A percentile compares a stretch with the other conserved stretches of the same genome.
Conservation (phyloP, 1,140 invertebrate species). For the Drosophila sulfurigaster region DNA sequence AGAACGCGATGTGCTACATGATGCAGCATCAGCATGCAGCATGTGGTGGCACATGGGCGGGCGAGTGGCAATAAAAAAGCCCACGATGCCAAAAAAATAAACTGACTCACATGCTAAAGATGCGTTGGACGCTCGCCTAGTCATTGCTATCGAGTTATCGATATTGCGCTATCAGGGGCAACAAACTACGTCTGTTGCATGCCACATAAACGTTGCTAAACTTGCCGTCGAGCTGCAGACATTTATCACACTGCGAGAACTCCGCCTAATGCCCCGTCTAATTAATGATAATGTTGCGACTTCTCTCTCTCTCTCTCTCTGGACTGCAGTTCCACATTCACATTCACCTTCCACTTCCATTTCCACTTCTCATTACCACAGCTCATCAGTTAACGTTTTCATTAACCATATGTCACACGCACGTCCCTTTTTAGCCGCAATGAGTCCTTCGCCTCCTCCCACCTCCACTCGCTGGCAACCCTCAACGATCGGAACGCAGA, state of each 20-base stretch:
- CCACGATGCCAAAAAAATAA: constrained; percentile 30
- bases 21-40: background rate
- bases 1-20: constrained; percentile 5
- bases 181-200: constrained; percentile 64
- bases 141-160: constrained; percentile 13
- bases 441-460: background rate
- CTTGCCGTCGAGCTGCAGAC: constrained; percentile 45
- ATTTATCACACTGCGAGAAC: constrained; percentile 70
- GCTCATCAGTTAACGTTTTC: constrained; percentile 81
- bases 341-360: constrained; percentile 5
- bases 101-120: constrained; percentile 68
- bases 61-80: constrained; percentile 58
- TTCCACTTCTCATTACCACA: constrained; percentile 24
- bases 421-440: constrained; percentile 41
- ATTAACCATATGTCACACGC: constrained; percentile 82
- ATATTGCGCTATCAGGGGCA: constrained; percentile 21
- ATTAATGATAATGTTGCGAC: constrained; percentile 77
- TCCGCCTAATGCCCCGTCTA: constrained; percentile 48
- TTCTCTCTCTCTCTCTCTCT: constrained; percentile 34
- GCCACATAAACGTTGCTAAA: constrained; percentile 67
- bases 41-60: constrained; percentile 63
- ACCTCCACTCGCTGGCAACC: constrained; percentile 7
- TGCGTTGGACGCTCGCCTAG: constrained; percentile 63
- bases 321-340: constrained; percentile 12
- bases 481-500: constrained; percentile 16